These are phyloP conservation scores for Sinohyriopsis cumingii DNA, from an alignment of 2,888 invertebrate genomes.

Conservation along the genomic window DNA sequence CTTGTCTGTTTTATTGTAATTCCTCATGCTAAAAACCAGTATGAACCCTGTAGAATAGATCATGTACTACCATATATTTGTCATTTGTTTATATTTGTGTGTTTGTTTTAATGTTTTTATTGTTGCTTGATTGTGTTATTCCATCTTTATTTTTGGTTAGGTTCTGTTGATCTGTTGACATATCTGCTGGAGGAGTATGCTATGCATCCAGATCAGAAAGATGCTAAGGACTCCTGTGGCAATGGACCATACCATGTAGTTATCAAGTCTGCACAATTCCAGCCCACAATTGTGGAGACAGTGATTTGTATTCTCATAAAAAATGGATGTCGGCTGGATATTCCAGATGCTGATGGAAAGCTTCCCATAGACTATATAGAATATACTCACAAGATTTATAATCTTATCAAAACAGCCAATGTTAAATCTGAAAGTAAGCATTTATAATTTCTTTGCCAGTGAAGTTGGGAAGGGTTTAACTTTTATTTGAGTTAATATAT, in stretches of 20 bases:
- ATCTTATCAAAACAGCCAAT: slow-evolving; percentile 5
- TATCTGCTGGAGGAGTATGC: neutral
- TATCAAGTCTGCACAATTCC: slow-evolving; percentile 23
- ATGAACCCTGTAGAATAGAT: too few species aligned
- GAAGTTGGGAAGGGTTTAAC: too few species aligned
- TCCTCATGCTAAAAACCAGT: too few species aligned
- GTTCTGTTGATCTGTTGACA: too few species aligned
- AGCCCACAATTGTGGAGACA: slow-evolving; percentile 18
- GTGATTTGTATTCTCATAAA: slow-evolving; percentile 25
- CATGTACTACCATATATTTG: too few species aligned
- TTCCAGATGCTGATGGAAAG: slow-evolving; percentile 19
- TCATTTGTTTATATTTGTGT: too few species aligned
- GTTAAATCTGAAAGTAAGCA: slow-evolving; percentile 9
- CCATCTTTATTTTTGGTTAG: too few species aligned
- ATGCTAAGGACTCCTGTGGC: slow-evolving; percentile 17
- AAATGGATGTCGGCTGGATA: slow-evolving; percentile 13
- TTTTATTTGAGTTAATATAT: too few species aligned
- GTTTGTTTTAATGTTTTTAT: too few species aligned
- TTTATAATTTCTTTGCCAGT: too few species aligned
- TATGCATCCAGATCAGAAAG: slow-evolving; percentile 5
- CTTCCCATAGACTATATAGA: slow-evolving; percentile 25
- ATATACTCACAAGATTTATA: slow-evolving; percentile 16
- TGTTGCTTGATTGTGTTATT: too few species aligned
- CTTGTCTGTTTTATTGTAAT: too few species aligned
- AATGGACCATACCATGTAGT: slow-evolving; percentile 24